Conservation (phyloP, 2,888 invertebrate genomes). For the Proisotoma minuta region DNA sequence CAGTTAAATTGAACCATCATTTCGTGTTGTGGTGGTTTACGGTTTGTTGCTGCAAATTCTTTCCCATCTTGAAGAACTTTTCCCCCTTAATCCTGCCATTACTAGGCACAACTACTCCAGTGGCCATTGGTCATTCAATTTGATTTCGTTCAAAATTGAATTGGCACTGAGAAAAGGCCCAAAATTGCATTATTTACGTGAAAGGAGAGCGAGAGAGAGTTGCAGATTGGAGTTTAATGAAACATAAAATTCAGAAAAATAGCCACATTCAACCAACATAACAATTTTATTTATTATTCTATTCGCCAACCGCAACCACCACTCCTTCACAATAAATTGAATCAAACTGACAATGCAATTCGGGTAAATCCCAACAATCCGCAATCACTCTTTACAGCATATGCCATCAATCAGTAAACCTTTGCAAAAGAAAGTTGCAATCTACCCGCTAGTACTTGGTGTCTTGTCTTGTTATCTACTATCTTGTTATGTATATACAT, state of each 20-base stretch:
- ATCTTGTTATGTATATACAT: background rate
- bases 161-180: background rate
- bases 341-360: background rate
- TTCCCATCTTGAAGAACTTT: no score
- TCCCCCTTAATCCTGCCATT: background rate
- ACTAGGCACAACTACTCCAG: background rate
- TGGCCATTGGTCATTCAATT: background rate
- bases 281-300: background rate
- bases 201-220: background rate
- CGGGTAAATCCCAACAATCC: background rate
- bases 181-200: background rate
- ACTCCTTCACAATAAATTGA: background rate
- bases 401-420: slow-evolving; percentile 7
- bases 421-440: no score
- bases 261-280: background rate
- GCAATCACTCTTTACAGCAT: background rate
- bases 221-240: background rate
- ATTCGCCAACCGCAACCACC: background rate
- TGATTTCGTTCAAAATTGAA: background rate
- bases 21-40: no score
- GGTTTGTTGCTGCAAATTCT: no score
- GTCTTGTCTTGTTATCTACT: no score
- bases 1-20: no score
- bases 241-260: background rate
- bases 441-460: no score